These are phyloP conservation scores for Chrysotoxum bicinctum DNA, from an alignment of 2,888 invertebrate species.

Conservation along the genomic window DNA sequence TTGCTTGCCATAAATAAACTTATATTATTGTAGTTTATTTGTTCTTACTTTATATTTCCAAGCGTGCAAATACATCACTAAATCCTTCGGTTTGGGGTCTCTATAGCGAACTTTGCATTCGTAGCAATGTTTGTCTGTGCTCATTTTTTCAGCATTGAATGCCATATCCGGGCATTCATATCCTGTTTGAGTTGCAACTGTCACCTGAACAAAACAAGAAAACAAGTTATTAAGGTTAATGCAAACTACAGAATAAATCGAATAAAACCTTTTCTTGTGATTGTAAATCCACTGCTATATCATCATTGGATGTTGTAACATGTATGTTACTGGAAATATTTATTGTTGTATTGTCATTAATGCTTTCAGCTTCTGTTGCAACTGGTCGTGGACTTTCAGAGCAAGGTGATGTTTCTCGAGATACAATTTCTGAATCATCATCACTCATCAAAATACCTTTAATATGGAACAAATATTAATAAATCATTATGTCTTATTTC, in stretches of 20 bases:
- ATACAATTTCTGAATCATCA: conserved; percentile 86
- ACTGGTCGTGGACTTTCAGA: conserved; percentile 84
- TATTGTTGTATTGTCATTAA: conserved; percentile 79
- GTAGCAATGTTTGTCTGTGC: conserved; percentile 93
- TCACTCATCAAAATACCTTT: conserved; percentile 82
- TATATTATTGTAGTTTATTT: too few species aligned
- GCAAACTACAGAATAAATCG: neutral
- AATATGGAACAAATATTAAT: neutral
- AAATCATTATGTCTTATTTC: neutral
- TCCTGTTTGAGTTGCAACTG: conserved; percentile 93
- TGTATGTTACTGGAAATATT: conserved; percentile 26
- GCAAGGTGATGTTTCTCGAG: conserved; percentile 88
- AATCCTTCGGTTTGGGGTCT: conserved; percentile 94
- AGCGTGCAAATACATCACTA: conserved; percentile 98
- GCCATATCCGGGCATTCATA: conserved; percentile 87
- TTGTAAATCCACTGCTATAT: conserved; percentile 33
- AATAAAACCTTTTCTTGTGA: conserved; percentile 67
- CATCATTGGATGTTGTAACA: conserved; percentile 11
- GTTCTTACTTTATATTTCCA: conserved; percentile 91
- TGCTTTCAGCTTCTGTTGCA: conserved; percentile 74
- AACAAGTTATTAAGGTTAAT: neutral
- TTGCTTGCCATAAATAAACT: too few species aligned
- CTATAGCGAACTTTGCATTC: conserved; percentile 96
- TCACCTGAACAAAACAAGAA: conserved; percentile 83
- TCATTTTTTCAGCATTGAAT: conserved; percentile 88